A percentile compares a stretch with the other conserved stretches of the same genome.
Evolutionary conservation across 2,113 vertebrate genomes (phyloP).

Genomic region (Tychaedon coryphoeus): DNA sequence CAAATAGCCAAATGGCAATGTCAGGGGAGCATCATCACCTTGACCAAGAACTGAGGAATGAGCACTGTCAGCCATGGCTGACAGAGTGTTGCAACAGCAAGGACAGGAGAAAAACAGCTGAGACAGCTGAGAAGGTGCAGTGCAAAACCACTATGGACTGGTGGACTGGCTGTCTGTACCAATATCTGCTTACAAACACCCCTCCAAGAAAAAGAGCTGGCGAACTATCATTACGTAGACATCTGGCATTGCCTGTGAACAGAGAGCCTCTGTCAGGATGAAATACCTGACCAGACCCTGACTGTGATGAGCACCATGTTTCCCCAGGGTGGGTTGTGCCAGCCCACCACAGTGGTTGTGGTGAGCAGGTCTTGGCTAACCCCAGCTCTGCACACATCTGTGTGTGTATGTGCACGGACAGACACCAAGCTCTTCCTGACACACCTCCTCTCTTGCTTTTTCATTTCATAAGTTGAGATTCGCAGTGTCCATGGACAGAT

Average conservation of each 20-base stretch:
- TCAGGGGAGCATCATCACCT: neutral
- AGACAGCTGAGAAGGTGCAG: neutral
- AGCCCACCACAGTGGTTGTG: no score
- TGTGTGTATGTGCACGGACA: rapidly evolving
- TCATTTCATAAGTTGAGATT: neutral
- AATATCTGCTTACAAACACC: rapidly evolving
- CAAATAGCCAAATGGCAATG: neutral
- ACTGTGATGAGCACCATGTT: rapidly evolving
- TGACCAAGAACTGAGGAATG: neutral
- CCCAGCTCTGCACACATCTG: rapidly evolving
- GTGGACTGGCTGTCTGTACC: neutral
- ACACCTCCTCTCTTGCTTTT: neutral
- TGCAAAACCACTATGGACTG: neutral
- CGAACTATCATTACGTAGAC: rapidly evolving
- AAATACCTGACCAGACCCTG: neutral
- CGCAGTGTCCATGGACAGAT: neutral
- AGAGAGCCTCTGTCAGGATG: neutral
- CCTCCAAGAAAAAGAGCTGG: neutral
- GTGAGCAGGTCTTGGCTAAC: neutral
- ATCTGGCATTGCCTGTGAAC: rapidly evolving
- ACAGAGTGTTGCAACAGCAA: neutral
- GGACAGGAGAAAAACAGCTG: neutral
- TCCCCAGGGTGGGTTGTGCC: neutral
- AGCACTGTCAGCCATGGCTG: neutral
- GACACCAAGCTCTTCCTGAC: neutral